Base-by-base conservation (phyloP, 2,797 vertebrate species). In the Myotis pilosus region DNA sequence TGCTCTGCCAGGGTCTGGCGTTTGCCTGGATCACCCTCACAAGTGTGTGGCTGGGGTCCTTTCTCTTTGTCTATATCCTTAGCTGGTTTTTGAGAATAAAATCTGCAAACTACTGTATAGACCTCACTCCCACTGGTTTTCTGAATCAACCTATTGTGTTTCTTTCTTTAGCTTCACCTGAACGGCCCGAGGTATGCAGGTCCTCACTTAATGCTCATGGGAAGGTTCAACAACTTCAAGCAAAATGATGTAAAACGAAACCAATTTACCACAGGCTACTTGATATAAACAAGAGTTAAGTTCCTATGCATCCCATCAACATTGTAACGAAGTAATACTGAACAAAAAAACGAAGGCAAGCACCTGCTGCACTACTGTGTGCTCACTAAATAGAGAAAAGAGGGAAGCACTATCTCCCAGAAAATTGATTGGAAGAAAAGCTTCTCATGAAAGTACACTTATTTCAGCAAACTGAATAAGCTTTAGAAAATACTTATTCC, bases 401-500 rank as follows among this genome's bases (percentile, higher is more conserved):
- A 36, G 15, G 23, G 12, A 93, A 74, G 62, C 5, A 9, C 11
- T 69, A 82, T 66, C n/a, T 33, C 25, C 62, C 41, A 85, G 89
- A 36, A 92, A 95, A 76, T 22, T 53, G 87, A 83, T 51, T 49
- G 49, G 38, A 85, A 79, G 33, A 55, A 89, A 93, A 87, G 15
- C n/a, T 87, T 92, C 91, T 75, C 60, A 16, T 33, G 1, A 15
- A 90, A 92, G 69, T 75, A 81, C 36, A 69, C 76, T 93, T 85
- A 71, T 83, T 92, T 94, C 13, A 88, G 36, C 8, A 44, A 91
- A 90, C 33, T 75, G 55, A 88, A 55, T 30, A 91, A 62, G 51
- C 55, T 49, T 80, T 66, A 76, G 47, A 71, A 94, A 95, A 80
- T 64, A 55, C 4, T 55, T 84, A 75, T 86, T 95, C 80, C 49